Percentiles rank a stretch among this genome's conserved stretches.
Evolutionary conservation across 2,888 invertebrate species (phyloP).

Genomic region (Hofmannophila pseudospretella): DNA sequence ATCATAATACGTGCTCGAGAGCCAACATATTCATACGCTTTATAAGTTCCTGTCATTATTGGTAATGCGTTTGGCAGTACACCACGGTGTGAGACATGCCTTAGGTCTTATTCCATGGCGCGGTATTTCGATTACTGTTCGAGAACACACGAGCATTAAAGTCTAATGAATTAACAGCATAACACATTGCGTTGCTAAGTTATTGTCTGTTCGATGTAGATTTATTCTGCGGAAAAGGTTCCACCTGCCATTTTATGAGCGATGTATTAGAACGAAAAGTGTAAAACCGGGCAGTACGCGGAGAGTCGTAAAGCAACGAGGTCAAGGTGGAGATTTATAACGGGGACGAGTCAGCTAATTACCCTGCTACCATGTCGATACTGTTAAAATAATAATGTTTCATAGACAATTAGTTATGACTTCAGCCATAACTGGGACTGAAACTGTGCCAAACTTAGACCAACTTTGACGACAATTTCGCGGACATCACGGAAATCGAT

Average conservation of each 20-base stretch:
- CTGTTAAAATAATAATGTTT: conserved; percentile 16
- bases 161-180: conserved; percentile 3
- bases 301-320: conserved; percentile 62
- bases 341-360: conserved; percentile 65
- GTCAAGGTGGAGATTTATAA: conserved; percentile 68
- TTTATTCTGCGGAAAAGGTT: conserved; percentile 30
- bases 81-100: conserved; percentile 21
- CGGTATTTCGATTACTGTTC: conserved; percentile 31
- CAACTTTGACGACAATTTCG: too few relatives aligned
- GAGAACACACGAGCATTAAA: conserved; percentile 15
- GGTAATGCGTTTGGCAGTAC: conserved; percentile 49
- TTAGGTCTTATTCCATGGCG: conserved; percentile 20
- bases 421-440: not conserved
- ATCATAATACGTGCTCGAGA: conserved; percentile 36
- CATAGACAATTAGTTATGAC: not conserved
- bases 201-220: conserved; percentile 20
- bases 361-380: conserved; percentile 47
- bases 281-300: conserved; percentile 45
- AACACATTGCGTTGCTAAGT: conserved; percentile 8
- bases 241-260: conserved; percentile 47
- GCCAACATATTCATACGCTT: conserved; percentile 29
- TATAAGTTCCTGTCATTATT: conserved; percentile 44
- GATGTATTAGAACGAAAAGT: conserved; percentile 47
- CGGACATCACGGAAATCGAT: too few relatives aligned
- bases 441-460: too few relatives aligned